Evolutionary conservation across 2,113 vertebrate genomes (phyloP), one percentile per base, ranked within the genome.

Genomic region (Eleginops maclovinus): DNA sequence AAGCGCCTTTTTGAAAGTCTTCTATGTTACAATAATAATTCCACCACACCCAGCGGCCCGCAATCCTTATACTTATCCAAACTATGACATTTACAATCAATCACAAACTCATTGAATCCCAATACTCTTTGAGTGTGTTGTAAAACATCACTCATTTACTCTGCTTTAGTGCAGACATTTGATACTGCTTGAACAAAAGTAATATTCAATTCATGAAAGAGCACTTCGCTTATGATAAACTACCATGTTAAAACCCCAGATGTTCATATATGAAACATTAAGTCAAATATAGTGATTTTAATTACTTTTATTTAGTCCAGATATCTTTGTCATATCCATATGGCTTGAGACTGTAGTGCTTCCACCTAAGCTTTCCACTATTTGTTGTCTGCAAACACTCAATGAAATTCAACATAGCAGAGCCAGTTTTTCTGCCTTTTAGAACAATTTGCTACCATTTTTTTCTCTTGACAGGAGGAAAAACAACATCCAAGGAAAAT

Each of bases 1-100:
- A 26, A 82, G 75, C n/a, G 41, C 58, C 50, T 72, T 53, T 82
- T 72, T 86, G 26, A 56, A 84, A 85, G 72, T 76, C 61, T 60
- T 87, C 28, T 67, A 60, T 58, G 46, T 75, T 72, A 67, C 70
- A 79, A 59, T 43, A 83, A 76, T 73, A 75, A 84, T 80, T 77
- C 3, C 61, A 85, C 67, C 81, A 60, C 86, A 82, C 79, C 74
- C 75, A 71, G 62, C 41, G 13, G 56, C 63, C 87, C 17, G 5
- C 54, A 10, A 16, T 67, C 76, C 21, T 67, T 68, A 61, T 67
- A 75, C 22, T 70, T 59, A 58, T 88, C 61, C 74, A 72, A 77
- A 77, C 36, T 17, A 72, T 2, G 44, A 74, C 55, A 49, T 86
- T 85, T 66, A 68, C 41, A 66, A 71, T 69, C 64, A 78, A 75